phyloP scores from a whole-genome alignment of 2,797 vertebrate species.

The Lepilemur septentrionalis region DNA sequence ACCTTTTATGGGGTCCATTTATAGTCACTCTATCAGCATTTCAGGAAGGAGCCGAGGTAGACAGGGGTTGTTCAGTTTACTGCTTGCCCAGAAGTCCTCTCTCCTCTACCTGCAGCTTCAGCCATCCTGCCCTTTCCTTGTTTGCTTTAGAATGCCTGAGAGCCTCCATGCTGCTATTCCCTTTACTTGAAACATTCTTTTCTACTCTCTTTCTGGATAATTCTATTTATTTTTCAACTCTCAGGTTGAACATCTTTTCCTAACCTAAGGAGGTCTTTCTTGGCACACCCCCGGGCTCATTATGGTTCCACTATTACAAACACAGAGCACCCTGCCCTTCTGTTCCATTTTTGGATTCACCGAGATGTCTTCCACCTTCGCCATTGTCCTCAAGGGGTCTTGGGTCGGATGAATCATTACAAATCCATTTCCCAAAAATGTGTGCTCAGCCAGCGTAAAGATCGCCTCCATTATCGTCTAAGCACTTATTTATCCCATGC shows the following conservation, averaged over 20 bases:
- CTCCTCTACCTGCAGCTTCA: background rate
- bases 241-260: background rate
- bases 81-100: background rate
- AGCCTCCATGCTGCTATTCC: background rate
- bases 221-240: background rate
- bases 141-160: background rate
- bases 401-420: background rate
- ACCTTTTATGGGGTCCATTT: background rate
- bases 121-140: background rate
- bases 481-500: background rate
- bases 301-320: background rate
- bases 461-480: background rate
- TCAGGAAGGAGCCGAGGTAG: background rate
- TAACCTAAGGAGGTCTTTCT: background rate
- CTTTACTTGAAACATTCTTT: background rate
- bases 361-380: background rate
- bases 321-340: no score
- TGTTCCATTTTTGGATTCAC: background rate
- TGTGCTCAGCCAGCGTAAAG: background rate
- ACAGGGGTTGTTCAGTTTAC: fast-evolving
- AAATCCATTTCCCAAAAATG: background rate
- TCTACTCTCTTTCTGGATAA: background rate
- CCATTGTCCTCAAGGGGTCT: background rate
- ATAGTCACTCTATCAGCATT: background rate
- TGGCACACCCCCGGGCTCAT: background rate